Base-by-base conservation (phyloP, 2,113 vertebrate genomes). In the Cepphus grylle region DNA sequence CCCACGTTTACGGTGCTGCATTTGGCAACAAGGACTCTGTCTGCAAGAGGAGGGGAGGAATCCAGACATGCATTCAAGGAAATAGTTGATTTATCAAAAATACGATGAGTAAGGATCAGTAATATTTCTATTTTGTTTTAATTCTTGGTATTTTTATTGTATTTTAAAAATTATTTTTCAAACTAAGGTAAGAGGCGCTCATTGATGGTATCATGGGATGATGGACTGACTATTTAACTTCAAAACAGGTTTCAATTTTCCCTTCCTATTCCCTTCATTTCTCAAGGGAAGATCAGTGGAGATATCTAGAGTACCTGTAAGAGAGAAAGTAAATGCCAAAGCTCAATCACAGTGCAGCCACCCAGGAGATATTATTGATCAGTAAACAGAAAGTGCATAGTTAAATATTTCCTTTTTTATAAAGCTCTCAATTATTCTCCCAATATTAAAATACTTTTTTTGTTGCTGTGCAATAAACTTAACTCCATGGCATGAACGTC, bases 391-490 rank as follows among this genome's bases (percentile, higher is more conserved):
- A 85, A 89, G n/a, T 32, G 42, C 71, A 87, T 0, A 42, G 58
- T 91, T 93, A 95, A 93, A 43, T 87, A 88, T 80, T 82, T 76
- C 81, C 36, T 38, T 79, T 86, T 80, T 92, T 61, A 73, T 38
- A 91, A 85, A 69, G 43, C 74, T 66, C 66, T 80, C 74, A 70
- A 58, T 94, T 82, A 77, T 73, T 62, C 76, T 62, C 79, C 42
- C 85, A 84, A 85, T 94, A 94, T 91, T 36, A 82, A 61, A 91
- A 81, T 36, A 61, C 65, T 36, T 88, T 61, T 61, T 93, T 67
- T 76, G 84, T 62, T 90, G 84, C 84, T 36, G 74, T 85, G 78
- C 84, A 70, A 93, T 91, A 91, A 93, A 91, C 61, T 88, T 59
- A 65, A 73, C 66, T 93, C 78, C 77, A 14, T 30, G 45, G 81